Base-by-base conservation (phyloP, 1,140 invertebrate species). In the Aphelenchoides fujianensis region DNA sequence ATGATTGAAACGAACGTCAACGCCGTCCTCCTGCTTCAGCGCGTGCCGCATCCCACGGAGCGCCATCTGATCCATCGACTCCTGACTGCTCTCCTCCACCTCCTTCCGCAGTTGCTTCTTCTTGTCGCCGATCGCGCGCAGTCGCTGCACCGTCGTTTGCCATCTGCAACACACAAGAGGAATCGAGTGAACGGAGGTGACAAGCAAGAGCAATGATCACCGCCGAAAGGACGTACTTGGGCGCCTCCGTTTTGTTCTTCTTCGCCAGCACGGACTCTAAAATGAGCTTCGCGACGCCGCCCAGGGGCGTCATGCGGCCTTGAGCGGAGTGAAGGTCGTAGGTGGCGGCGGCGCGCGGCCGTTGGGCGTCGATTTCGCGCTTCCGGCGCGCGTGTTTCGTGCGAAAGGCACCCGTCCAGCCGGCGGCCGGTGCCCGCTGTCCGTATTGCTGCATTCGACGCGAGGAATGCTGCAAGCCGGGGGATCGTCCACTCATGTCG, bases 131-230 rank as follows among this genome's bases (percentile, higher is more conserved):
- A 5, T 66, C 3, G 0, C 68, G 37, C 52, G 34, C 9, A 76
- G 31, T 53, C 37, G 35, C 23, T 68, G 30, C 9, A 80, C 34
- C 3, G 71, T 75, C 23, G 71, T 35, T 63, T 74, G 72, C 79
- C 79, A 80, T 27, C 78, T 79, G 64, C 12, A 48, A 48, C 12
- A n/a, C n/a, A n/a, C n/a, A n/a, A n/a, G n/a, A n/a, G n/a, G 32
- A 80, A 48, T 48, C 41, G 41, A 59, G 34, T 59, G 5, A 59
- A 59, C 19, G 55, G 5, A 59, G 12, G 5, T 59, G 55, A 7
- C 28, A 59, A 19, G 28, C 23, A 48, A 48, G 41, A 23, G 41
- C 23, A 12, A 12, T 48, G 12, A 48, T 48, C 41, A 12, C 41
- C 41, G 41, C n/a, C n/a, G n/a, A 48, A 48, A 23, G 12, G 23